These are phyloP conservation scores for Anaspis maculata DNA, from an alignment of 2,888 invertebrate species.

Conservation along the genomic window DNA sequence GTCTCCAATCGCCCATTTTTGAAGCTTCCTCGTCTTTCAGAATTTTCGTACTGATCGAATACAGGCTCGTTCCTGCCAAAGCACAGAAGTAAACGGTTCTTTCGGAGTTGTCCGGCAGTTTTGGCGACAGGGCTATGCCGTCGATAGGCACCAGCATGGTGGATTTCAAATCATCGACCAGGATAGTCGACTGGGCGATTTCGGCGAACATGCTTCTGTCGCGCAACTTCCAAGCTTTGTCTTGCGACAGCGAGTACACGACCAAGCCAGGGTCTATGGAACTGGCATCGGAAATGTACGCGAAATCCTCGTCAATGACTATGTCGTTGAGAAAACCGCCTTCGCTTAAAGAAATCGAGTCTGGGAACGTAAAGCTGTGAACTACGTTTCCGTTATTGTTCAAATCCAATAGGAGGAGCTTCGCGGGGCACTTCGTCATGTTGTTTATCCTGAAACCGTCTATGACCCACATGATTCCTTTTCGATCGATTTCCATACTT, in stretches of 20 bases:
- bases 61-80: slow-evolving; percentile 40
- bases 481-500: slow-evolving; percentile 63
- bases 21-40: slow-evolving; percentile 48
- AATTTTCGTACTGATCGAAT: slow-evolving; percentile 52
- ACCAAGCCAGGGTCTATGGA: slow-evolving; percentile 61
- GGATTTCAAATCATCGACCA: slow-evolving; percentile 47
- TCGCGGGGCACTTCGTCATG: not conserved
- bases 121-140: slow-evolving; percentile 62
- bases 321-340: not conserved
- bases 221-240: slow-evolving; percentile 62
- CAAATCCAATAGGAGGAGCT: not conserved
- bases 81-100: slow-evolving; percentile 30
- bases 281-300: slow-evolving; percentile 64
- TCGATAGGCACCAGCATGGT: slow-evolving; percentile 53
- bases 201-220: slow-evolving; percentile 59
- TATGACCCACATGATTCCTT: slow-evolving; percentile 61
- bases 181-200: slow-evolving; percentile 49
- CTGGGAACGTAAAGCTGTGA: not conserved
- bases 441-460: slow-evolving; percentile 42
- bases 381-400: not conserved
- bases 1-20: slow-evolving; percentile 25
- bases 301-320: slow-evolving; percentile 35
- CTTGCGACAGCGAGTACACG: slow-evolving; percentile 55
- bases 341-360: not conserved
- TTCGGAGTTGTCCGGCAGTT: slow-evolving; percentile 7